Conservation (phyloP, 2,888 invertebrate species). For the Hoplodrina ambigua region DNA sequence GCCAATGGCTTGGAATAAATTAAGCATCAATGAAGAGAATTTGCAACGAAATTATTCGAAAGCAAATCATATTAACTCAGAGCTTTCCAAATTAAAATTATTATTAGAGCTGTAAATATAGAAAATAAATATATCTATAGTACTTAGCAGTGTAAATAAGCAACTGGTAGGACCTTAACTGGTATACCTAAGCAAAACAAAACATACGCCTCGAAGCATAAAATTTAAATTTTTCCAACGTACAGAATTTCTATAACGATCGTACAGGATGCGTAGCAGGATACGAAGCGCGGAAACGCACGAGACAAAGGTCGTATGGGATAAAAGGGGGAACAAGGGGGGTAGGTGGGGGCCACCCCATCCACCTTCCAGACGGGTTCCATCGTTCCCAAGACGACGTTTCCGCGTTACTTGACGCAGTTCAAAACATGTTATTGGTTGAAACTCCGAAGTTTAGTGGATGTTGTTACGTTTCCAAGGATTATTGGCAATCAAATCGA, state of each 20-base stretch:
- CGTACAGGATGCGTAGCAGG: conserved; percentile 60
- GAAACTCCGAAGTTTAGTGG: conserved; percentile 40
- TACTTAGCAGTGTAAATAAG: not conserved
- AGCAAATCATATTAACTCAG: not conserved
- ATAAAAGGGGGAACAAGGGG: conserved; percentile 27
- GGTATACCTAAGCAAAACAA: not conserved
- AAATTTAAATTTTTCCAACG: conserved; percentile 22
- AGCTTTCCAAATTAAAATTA: not conserved
- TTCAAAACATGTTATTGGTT: conserved; percentile 61
- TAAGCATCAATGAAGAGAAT: not conserved
- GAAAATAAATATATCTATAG: not conserved
- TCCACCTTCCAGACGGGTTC: conserved; percentile 40
- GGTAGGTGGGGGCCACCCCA: conserved; percentile 27
- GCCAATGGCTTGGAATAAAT: not conserved
- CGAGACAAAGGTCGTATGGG: conserved; percentile 67
- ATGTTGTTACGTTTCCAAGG: conserved; percentile 42
- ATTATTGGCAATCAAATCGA: conserved; percentile 39
- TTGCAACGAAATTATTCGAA: not conserved
- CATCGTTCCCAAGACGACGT: conserved; percentile 63
- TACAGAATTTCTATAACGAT: conserved; percentile 49
- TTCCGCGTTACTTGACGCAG: conserved; percentile 55
- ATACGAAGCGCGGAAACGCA: conserved; percentile 68
- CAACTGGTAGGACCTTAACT: not conserved
- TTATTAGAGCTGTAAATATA: not conserved
- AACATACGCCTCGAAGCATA: not conserved